Evolutionary conservation across 2,797 vertebrate genomes (phyloP), one percentile per base, ranked within the genome.

Genomic region (Moxostoma hubbsi): DNA sequence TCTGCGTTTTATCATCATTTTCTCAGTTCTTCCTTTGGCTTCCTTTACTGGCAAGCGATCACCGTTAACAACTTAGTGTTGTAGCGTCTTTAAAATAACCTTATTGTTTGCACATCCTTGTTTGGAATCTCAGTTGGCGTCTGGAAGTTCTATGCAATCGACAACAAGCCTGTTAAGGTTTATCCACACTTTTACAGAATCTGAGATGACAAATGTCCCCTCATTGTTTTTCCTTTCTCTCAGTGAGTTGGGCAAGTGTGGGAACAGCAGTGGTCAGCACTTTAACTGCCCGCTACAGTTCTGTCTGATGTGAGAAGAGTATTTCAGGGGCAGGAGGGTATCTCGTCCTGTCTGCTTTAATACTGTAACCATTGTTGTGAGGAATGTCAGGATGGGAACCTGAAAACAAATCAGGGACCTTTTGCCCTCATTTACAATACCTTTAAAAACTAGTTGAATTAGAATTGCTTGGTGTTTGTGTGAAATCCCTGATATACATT

Each of bases 241-340:
- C 6, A 11, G 63, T 24, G 24, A 24, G n/a, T 53, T 51, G 62
- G 73, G 10, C n/a, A 66, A 64, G 24, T 74, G 53, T 83, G 82
- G 73, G 77, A 83, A 71, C 55, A 13, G 13, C 36, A 10, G 18
- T 43, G 51, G 57, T 70, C 81, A 71, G 65, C 75, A 54, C 47
- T 77, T 81, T 53, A 47, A 45, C 67, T 13, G 53, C 24, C 24
- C 24, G 24, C 69, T 58, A n/a, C 16, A 58, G 53, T 7, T 1
- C 36, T 45, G 63, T 46, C 10, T 12, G 64, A 15, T n/a, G 63
- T 65, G 10, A 65, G 2, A 11, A 9, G 51, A 57, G 65, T n/a
- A 18, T 53, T 11, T 65, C 15, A 15, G 57, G 65, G 16, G 45
- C 13, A 68, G 58, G 9, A 51, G 58, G 58, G 47, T 49, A 64